These are phyloP conservation scores for Rhynchomys soricoides DNA, from an alignment of 2,113 vertebrate species.

Conservation along the genomic window DNA sequence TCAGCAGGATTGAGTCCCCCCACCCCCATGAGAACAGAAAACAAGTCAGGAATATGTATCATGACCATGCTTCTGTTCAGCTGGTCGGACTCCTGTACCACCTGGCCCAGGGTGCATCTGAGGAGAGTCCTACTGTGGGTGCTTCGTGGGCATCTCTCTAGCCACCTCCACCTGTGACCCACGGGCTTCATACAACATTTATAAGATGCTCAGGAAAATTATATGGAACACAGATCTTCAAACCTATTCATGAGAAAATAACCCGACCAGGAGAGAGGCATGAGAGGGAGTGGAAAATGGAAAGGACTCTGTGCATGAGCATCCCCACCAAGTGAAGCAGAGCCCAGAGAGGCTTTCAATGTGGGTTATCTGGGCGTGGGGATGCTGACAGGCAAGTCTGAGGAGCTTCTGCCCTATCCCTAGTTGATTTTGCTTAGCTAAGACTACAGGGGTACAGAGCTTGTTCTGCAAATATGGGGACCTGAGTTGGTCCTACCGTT, in stretches of 20 bases:
- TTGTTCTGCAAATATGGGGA: neutral
- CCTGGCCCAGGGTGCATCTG: neutral
- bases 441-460: neutral
- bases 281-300: neutral
- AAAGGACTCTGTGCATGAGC: neutral
- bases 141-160: neutral
- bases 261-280: neutral
- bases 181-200: neutral
- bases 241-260: neutral
- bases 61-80: rapidly evolving
- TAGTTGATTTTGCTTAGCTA: neutral
- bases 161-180: too few relatives aligned
- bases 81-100: too few relatives aligned
- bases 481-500: neutral
- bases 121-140: neutral
- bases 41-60: neutral
- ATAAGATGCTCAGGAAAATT: neutral
- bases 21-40: neutral
- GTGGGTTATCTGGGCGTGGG: neutral
- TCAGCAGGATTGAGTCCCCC: neutral
- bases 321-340: neutral
- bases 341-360: neutral
- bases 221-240: neutral
- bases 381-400: neutral
- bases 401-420: neutral